These are phyloP conservation scores for Eurypyga helias DNA, from an alignment of 2,113 vertebrate species.

Conservation along the genomic window DNA sequence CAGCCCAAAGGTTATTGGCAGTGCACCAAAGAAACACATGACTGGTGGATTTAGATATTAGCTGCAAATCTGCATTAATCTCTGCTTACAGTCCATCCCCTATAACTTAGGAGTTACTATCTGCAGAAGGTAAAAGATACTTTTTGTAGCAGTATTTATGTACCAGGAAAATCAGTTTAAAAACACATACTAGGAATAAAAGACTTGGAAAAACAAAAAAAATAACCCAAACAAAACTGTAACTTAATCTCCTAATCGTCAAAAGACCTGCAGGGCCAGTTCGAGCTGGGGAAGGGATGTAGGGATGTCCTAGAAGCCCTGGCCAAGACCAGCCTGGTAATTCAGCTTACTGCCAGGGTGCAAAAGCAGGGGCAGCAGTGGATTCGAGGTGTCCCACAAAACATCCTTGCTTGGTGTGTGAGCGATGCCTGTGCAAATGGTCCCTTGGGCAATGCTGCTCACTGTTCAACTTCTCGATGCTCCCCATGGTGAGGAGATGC, in stretches of 20 bases:
- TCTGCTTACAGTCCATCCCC: conserved; percentile 29
- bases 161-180: not conserved
- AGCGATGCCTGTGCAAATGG: too few species aligned
- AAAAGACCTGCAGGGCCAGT: too few species aligned
- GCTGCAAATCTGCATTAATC: conserved; percentile 47
- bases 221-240: not conserved
- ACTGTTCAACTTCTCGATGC: too few species aligned
- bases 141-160: not conserved
- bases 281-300: too few species aligned
- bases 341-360: too few species aligned
- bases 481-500: too few species aligned
- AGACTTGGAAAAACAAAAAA: not conserved
- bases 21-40: not conserved
- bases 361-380: too few species aligned
- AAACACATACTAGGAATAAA: not conserved
- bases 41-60: conserved; percentile 1
- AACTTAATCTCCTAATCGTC: not conserved
- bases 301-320: too few species aligned
- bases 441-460: too few species aligned
- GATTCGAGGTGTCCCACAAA: too few species aligned
- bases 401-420: too few species aligned
- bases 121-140: not conserved
- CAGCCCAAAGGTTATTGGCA: conserved; percentile 29
- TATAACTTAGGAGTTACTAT: not conserved
- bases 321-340: too few species aligned